Base-by-base conservation (phyloP, 1,140 invertebrate species). In the Hormaphis cornu region DNA sequence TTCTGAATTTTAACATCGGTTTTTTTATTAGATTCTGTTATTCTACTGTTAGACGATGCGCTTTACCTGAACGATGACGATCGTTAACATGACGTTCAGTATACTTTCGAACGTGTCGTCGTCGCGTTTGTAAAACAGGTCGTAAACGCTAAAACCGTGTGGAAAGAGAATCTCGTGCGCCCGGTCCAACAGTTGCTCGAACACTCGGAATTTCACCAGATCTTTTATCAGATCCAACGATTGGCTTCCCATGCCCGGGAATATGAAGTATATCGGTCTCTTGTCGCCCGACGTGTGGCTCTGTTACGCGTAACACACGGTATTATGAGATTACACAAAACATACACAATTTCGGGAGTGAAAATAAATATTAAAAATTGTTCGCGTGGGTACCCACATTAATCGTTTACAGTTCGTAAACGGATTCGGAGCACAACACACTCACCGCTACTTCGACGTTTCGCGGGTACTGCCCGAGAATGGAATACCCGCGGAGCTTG, bases 1-100 rank as follows among this genome's bases (percentile, higher is more conserved):
- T n/a, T n/a, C n/a, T n/a, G n/a, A n/a, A n/a, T n/a, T n/a, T n/a
- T n/a, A n/a, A n/a, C n/a, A n/a, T n/a, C n/a, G n/a, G n/a, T n/a
- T n/a, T n/a, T n/a, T n/a, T n/a, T n/a, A n/a, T n/a, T n/a, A n/a
- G n/a, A n/a, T n/a, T n/a, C n/a, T n/a, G n/a, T n/a, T n/a, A n/a
- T n/a, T n/a, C n/a, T n/a, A n/a, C n/a, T n/a, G n/a, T n/a, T n/a
- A n/a, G n/a, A n/a, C n/a, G n/a, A n/a, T n/a, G n/a, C n/a, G n/a
- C n/a, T n/a, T 71, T 76, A 87, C 87, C 80, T 91, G 89, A 69
- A 96, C 86, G 24, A 91, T 89, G 53, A 86, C 83, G 73, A 89
- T 89, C 26, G 82, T 82, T 33, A 89, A 81, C 75, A 89, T 85
- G 14, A 82, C 81, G 72, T 84, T 79, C 0, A 83, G 54, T 18